Evolutionary conservation across 2,888 invertebrate species (phyloP).

Genomic region (Antheraea assamensis): DNA sequence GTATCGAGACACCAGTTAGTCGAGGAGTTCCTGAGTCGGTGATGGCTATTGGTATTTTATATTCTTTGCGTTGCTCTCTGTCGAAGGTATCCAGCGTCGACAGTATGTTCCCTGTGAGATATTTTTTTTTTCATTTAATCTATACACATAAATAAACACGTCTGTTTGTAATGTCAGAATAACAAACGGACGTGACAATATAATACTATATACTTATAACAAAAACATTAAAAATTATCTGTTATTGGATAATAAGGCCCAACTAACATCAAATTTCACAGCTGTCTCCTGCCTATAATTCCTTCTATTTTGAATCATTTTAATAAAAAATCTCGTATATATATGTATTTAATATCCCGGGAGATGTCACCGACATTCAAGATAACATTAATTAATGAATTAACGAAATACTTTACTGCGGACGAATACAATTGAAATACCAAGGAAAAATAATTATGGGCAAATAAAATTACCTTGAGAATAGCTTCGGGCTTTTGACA

Average conservation of each 20-base stretch:
- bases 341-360: background rate
- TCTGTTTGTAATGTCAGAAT: too few relatives aligned
- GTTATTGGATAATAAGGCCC: too few relatives aligned
- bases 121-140: background rate
- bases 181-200: too few relatives aligned
- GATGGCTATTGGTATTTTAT: constrained; percentile 93
- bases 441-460: constrained; percentile 10
- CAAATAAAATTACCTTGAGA: constrained; percentile 1
- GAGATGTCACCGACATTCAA: background rate
- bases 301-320: background rate
- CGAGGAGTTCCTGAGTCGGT: constrained; percentile 91
- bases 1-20: constrained; percentile 90
- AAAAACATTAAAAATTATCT: too few relatives aligned
- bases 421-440: constrained; percentile 11
- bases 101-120: constrained; percentile 81
- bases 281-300: background rate
- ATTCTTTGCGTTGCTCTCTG: constrained; percentile 93
- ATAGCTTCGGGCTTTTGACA: constrained; percentile 13
- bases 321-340: background rate
- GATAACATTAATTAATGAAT: background rate
- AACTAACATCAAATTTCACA: background rate
- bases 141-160: background rate
- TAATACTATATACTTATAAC: too few relatives aligned
- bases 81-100: constrained; percentile 90
- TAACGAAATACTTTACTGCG: constrained; percentile 11